These are phyloP conservation scores for Oasisia sp. DNA, from an alignment of 2,888 invertebrate genomes.

Conservation along the genomic window DNA sequence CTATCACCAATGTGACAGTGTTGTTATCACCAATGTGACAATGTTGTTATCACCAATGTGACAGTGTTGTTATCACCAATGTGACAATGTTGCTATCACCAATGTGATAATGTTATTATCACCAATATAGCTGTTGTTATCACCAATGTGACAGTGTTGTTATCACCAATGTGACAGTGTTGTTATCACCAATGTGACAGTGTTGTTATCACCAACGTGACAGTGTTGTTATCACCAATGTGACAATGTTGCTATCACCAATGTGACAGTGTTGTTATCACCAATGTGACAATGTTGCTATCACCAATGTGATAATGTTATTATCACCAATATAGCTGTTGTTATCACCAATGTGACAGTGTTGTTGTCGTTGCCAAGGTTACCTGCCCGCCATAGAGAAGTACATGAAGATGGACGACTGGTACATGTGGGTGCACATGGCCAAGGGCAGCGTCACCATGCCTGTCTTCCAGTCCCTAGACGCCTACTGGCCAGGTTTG, in stretches of 20 bases:
- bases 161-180: too few species aligned
- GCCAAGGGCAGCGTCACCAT: conserved; percentile 92
- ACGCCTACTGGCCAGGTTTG: conserved; percentile 98
- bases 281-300: too few species aligned
- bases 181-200: too few species aligned
- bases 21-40: background rate
- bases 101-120: conserved; percentile 60
- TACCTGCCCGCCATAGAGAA: conserved; percentile 67
- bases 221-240: too few species aligned
- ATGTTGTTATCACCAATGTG: background rate
- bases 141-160: too few species aligned
- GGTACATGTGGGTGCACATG: conserved; percentile 99
- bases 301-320: too few species aligned
- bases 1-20: too few species aligned
- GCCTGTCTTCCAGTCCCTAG: conserved; percentile 97
- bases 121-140: background rate
- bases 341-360: background rate
- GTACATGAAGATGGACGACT: conserved; percentile 88
- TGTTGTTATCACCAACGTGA: too few species aligned
- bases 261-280: too few species aligned
- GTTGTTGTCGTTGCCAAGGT: conserved; percentile 51
- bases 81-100: background rate
- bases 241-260: too few species aligned
- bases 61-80: background rate
- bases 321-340: too few species aligned